Evolutionary conservation across 2,113 vertebrate species (phyloP).

Genomic region (Antigone vipio): DNA sequence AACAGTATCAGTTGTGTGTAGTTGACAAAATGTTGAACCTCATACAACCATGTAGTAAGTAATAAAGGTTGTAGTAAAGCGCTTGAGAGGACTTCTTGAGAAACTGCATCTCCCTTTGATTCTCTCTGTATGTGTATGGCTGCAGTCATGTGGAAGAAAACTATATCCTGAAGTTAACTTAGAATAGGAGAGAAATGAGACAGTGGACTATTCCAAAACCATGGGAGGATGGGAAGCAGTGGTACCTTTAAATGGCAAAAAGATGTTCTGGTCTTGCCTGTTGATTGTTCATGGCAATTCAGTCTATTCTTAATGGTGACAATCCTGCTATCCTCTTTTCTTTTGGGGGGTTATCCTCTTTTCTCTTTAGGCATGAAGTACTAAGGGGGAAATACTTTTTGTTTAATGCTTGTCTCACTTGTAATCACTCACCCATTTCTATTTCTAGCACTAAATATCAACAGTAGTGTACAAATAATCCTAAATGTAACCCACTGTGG

Average conservation of each 20-base stretch:
- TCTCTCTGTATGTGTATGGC: too few species aligned
- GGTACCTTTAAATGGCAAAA: not conserved
- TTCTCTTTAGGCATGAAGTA: not conserved
- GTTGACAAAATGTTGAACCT: not conserved
- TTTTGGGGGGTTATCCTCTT: not conserved
- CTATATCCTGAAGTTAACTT: not conserved
- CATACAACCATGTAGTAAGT: rapidly evolving
- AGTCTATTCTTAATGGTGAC: not conserved
- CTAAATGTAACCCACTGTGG: not conserved
- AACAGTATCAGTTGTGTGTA: not conserved
- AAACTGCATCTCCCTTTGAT: not conserved
- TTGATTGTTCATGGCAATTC: not conserved
- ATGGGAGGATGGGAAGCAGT: not conserved
- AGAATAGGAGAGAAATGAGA: not conserved
- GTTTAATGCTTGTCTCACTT: not conserved
- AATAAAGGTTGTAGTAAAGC: not conserved
- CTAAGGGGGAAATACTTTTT: not conserved
- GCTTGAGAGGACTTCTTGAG: not conserved
- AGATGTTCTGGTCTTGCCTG: not conserved
- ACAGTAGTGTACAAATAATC: not conserved
- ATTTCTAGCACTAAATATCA: not conserved
- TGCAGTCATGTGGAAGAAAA: rapidly evolving
- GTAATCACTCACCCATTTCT: rapidly evolving
- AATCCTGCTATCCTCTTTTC: not conserved
- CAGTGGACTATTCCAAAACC: not conserved